Base-by-base conservation (phyloP, 2,888 invertebrate species). In the Protodeltote pygarga region DNA sequence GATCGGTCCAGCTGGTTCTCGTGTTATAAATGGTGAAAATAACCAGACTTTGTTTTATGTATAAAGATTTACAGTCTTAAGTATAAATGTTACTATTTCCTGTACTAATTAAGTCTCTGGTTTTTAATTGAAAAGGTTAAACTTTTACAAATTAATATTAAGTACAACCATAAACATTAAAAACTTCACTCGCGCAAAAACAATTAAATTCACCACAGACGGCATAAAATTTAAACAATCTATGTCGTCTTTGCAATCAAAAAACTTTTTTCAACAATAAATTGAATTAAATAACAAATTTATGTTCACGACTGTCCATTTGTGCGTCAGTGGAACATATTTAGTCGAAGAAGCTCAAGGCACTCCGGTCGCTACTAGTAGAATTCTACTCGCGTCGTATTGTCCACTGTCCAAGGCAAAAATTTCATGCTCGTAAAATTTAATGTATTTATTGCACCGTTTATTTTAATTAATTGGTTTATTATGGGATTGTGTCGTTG, bases 271-370 rank as follows among this genome's bases (percentile, higher is more conserved):
- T 34, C 5, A n/a, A 9, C 19, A 19, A 11, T 20, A 28, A 33
- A 42, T 21, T 33, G 9, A 34, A 39, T 35, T 42, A 40, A 49
- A 40, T 31, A 47, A 46, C 39, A 45, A 51, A 41, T 47, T 39
- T 39, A 46, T 50, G 41, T 55, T 55, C 31, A 53, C 29, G 17
- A 25, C 24, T 59, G 42, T 39, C 23, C 38, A 41, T 28, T 29
- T 41, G 28, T 46, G 46, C 29, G 54, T 50, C 59, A 42, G 44
- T 58, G 69, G 65, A 75, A 71, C 68, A 74, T 64, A 73, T 75
- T 74, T 71, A 42, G 71, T 73, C 66, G 78, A 81, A 81, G 81
- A 80, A 68, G 81, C 77, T 73, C 83, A 83, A 83, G 83, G 83
- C 48, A 40, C 64, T 73, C 83, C 37, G 55, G 77, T 82, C 37